Conservation (phyloP, 2,113 vertebrate species). For the Ageneiosus marmoratus region DNA sequence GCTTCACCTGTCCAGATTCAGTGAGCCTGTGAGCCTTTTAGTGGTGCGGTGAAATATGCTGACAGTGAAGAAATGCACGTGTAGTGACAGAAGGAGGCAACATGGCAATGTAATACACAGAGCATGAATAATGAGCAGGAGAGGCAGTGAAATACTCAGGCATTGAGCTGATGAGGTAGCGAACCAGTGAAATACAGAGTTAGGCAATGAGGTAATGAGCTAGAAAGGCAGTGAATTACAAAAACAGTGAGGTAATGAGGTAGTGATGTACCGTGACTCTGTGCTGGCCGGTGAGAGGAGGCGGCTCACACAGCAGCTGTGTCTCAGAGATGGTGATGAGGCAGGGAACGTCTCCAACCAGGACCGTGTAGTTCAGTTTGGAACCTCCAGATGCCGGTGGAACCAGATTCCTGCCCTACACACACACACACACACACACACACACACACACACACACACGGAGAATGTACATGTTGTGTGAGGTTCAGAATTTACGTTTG, state of each 20-base stretch:
- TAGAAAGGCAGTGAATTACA: neutral
- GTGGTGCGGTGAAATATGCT: neutral
- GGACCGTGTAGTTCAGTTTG: slow-evolving; percentile 93
- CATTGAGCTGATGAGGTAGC: too few species aligned
- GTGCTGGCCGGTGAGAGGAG: slow-evolving; percentile 90
- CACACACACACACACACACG: neutral
- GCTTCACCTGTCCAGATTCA: too few species aligned
- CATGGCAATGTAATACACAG: too few species aligned
- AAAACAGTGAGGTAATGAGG: neutral
- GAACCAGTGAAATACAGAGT: neutral
- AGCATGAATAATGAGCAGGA: too few species aligned
- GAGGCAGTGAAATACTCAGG: too few species aligned
- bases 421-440: slow-evolving; percentile 39
- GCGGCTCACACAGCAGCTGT: slow-evolving; percentile 93
- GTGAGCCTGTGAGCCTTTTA: too few species aligned
- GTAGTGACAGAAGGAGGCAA: too few species aligned
- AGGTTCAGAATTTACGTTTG: neutral
- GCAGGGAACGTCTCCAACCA: slow-evolving; percentile 90
- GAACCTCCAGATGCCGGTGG: slow-evolving; percentile 87
- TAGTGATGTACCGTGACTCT: slow-evolving; percentile 85
- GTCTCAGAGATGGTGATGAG: slow-evolving; percentile 92
- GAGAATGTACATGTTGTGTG: slow-evolving; percentile 51
- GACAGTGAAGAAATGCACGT: too few species aligned
- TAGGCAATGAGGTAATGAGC: neutral
- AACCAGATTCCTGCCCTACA: slow-evolving; percentile 92